These are phyloP conservation scores for Poecile montanus DNA, from an alignment of 2,797 vertebrate genomes.

Conservation along the genomic window DNA sequence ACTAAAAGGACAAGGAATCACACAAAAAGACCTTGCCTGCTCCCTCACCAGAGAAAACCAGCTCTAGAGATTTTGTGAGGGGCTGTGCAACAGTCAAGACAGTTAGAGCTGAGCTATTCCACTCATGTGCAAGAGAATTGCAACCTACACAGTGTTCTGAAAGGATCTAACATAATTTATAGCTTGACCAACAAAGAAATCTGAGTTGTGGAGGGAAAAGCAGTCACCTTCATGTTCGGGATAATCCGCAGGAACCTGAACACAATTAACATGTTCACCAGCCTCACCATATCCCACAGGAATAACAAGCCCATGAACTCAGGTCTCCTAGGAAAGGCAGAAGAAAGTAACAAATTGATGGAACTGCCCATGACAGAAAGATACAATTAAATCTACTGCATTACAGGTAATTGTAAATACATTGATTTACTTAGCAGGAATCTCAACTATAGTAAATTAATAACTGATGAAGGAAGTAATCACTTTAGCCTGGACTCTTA, in stretches of 20 bases:
- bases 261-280: slow-evolving; percentile 93
- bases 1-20: not conserved
- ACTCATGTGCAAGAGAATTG: not conserved
- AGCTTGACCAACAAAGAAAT: not conserved
- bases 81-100: not conserved
- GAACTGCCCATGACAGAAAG: not conserved
- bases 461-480: not conserved
- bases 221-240: slow-evolving; percentile 87
- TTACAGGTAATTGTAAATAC: not conserved
- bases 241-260: slow-evolving; percentile 93
- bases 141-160: not conserved
- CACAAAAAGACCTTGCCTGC: not conserved
- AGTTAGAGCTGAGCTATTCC: not conserved
- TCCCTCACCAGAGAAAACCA: not conserved
- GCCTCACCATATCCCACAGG: slow-evolving; percentile 90
- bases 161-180: not conserved
- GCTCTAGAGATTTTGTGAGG: not conserved
- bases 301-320: slow-evolving; percentile 75
- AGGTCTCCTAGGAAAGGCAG: slow-evolving; percentile 75
- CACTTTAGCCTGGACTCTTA: not conserved
- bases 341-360: not conserved
- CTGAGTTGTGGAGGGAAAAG: not conserved
- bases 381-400: not conserved
- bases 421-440: not conserved
- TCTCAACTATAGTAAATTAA: not conserved